Base-by-base conservation (phyloP, 2,113 vertebrate species). In the Odobenus rosmarus region DNA sequence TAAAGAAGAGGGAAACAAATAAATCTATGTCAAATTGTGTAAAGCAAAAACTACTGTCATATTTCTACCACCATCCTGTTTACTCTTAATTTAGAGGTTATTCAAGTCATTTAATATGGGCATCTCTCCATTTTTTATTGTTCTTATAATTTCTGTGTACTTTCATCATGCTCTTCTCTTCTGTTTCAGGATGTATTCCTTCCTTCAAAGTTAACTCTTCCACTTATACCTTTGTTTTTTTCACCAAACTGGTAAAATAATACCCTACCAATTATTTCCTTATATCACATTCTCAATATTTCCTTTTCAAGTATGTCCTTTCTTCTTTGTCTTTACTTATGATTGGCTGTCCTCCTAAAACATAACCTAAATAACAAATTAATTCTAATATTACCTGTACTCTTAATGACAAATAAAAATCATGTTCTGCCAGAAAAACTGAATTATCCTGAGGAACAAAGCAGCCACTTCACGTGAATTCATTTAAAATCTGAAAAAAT, bases 401-500 rank as follows among this genome's bases (percentile, higher is more conserved):
- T 53, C 21, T 76, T 49, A 88, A 59, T n/a, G 16, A 31, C n/a
- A 82, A 77, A 33, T 55, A 42, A 31, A 61, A 86, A 62, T 86
- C 23, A 90, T 7, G 72, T 95, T 59, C 2, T 82, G 2, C 24
- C 4, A 59, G 23, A 19, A 82, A 86, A 82, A 76, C 21, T 18
- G 7, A 77, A 61, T 55, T 77, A 87, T 49, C 3, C 36, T 8
- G 13, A 28, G 24, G 33, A 15, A 33, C 19, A 71, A 91, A 87
- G 26, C 28, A 57, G 24, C 7, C 15, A 15, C n/a, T 67, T 86
- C 62, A 84, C 33, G 7, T 74, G 16, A 85, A 86, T 21, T 89
- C 5, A 74, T 31, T 71, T 82, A 76, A 93, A 97, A 90, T 51
- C 19, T 39, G 36, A 95, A 96, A 46, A 15, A 49, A 61, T 67